Conservation (phyloP, 2,113 vertebrate genomes). For the Natator depressus region DNA sequence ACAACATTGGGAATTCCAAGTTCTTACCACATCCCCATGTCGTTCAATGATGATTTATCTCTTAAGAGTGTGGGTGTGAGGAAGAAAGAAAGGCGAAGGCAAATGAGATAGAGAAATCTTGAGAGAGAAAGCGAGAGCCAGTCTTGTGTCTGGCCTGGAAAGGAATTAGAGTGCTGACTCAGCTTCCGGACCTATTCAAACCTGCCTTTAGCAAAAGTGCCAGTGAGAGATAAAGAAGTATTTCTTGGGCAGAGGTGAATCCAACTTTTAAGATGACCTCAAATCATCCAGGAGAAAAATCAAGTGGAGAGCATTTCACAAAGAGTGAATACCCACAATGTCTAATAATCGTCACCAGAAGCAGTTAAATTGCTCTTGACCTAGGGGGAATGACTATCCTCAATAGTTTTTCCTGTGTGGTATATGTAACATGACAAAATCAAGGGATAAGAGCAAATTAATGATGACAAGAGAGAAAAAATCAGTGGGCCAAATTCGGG, state of each 20-base stretch:
- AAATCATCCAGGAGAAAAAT: background rate
- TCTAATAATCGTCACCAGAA: background rate
- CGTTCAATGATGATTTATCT: background rate
- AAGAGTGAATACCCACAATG: background rate
- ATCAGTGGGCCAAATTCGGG: background rate
- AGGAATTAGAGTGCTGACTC: background rate
- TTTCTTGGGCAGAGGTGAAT: background rate
- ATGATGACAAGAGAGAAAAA: background rate
- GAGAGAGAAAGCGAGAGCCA: background rate
- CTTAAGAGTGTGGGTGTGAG: background rate
- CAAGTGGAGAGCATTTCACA: background rate
- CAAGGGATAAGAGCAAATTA: background rate
- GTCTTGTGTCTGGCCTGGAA: background rate
- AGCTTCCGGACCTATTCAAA: background rate
- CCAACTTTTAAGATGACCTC: too few relatives aligned
- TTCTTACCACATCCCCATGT: background rate
- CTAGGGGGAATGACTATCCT: background rate
- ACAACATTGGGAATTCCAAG: background rate
- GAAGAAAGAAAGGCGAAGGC: background rate
- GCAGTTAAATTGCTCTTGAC: background rate
- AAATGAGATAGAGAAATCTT: background rate
- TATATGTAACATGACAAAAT: background rate
- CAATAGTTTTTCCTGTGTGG: background rate
- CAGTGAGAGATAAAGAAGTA: background rate
- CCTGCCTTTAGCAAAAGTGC: background rate